phyloP scores from a whole-genome alignment of 2,888 invertebrate species.

The Archips crataeganus region DNA sequence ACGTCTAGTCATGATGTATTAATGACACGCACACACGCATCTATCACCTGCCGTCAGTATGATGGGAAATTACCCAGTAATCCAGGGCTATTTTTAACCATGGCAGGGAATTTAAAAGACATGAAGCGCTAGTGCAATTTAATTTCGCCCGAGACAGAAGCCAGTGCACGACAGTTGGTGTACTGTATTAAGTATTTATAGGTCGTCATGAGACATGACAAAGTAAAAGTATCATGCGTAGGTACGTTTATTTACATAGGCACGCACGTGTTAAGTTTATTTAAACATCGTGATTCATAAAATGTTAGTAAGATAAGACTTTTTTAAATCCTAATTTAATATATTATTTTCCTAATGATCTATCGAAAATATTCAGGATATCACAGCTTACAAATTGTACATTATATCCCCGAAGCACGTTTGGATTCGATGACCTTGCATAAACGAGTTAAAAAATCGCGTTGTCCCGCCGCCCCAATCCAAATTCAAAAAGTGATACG shows the following conservation, averaged over 20 bases:
- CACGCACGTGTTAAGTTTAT: constrained; percentile 1
- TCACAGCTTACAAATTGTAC: neutral
- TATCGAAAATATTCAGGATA: neutral
- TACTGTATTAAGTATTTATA: constrained; percentile 35
- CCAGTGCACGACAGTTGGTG: constrained; percentile 21
- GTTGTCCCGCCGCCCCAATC: constrained; percentile 18
- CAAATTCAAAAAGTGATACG: constrained; percentile 41
- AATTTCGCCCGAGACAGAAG: constrained; percentile 38
- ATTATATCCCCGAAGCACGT: neutral
- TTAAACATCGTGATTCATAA: neutral
- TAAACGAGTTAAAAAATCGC: constrained; percentile 21
- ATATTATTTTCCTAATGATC: neutral
- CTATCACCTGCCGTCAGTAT: constrained; percentile 25
- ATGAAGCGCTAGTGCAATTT: constrained; percentile 28
- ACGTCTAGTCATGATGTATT: constrained; percentile 16
- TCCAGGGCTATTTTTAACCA: constrained; percentile 31
- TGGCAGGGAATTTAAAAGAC: constrained; percentile 28
- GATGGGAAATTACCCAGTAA: constrained; percentile 33
- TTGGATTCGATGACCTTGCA: constrained; percentile 27
- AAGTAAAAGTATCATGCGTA: constrained; percentile 4
- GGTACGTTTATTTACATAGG: neutral
- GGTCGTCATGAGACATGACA: constrained; percentile 22
- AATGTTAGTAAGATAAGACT: neutral
- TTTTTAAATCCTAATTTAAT: neutral
- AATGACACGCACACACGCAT: constrained; percentile 8